Conservation (phyloP, 2,888 invertebrate genomes). For the Eristalis arbustorum region DNA sequence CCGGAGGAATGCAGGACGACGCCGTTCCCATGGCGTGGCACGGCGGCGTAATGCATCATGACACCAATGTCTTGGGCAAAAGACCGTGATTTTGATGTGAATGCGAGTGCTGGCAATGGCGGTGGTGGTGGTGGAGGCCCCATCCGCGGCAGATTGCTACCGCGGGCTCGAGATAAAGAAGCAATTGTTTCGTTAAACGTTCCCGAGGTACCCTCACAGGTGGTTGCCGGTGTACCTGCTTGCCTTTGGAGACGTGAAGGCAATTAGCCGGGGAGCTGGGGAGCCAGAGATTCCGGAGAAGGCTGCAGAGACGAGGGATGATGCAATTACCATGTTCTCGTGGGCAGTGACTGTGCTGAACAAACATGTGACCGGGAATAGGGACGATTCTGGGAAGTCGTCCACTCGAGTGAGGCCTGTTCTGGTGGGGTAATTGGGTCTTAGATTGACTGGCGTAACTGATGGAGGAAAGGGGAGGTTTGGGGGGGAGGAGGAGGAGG, state of each 20-base stretch:
- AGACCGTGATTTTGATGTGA: conserved; percentile 50
- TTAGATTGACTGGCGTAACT: neutral
- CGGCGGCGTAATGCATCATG: neutral
- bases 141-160: conserved; percentile 37
- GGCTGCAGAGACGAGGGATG: neutral
- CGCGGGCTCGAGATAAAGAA: conserved; percentile 57
- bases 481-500: too few relatives aligned
- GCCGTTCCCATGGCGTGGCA: conserved; percentile 27
- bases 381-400: neutral
- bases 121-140: neutral
- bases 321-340: neutral
- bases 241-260: conserved; percentile 42
- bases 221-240: conserved; percentile 2
- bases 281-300: neutral
- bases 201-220: conserved; percentile 42
- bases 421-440: neutral
- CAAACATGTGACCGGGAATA: neutral
- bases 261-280: conserved; percentile 60
- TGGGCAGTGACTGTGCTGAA: neutral
- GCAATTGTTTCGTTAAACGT: conserved; percentile 63
- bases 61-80: neutral
- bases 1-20: conserved; percentile 36
- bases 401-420: neutral
- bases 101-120: conserved; percentile 11
- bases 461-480: neutral